These are phyloP conservation scores for Diuraphis noxia DNA, from an alignment of 1,140 invertebrate genomes.

Conservation along the genomic window DNA sequence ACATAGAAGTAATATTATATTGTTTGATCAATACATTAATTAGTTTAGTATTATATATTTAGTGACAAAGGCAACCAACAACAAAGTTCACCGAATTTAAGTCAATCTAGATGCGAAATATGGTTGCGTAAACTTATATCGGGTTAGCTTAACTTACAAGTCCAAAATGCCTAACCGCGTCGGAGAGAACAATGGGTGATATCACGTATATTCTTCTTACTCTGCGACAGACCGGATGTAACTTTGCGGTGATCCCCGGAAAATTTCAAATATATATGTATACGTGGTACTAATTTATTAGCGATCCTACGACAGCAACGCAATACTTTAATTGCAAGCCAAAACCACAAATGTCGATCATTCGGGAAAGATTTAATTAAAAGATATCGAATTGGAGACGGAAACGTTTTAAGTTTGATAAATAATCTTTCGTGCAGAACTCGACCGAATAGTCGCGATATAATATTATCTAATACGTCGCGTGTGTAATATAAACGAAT, in stretches of 20 bases:
- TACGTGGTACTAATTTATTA: neutral
- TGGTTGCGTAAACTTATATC: neutral
- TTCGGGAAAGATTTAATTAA: neutral
- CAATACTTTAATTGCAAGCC: neutral
- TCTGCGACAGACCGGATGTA: neutral
- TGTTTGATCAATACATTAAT: neutral
- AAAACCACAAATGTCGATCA: neutral
- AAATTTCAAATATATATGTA: neutral
- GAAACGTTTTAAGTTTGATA: neutral
- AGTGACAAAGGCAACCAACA: neutral
- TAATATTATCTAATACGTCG: neutral
- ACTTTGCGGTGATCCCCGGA: neutral
- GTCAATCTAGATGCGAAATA: neutral
- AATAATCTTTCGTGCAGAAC: neutral
- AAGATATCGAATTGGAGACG: neutral
- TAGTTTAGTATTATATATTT: neutral
- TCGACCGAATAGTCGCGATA: neutral
- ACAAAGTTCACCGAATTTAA: neutral
- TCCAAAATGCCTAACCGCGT: neutral
- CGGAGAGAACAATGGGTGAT: neutral
- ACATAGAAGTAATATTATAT: neutral
- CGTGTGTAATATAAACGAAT: neutral
- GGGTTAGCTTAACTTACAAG: neutral
- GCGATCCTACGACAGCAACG: neutral
- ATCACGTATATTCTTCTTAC: neutral